Base-by-base conservation (phyloP, 2,113 vertebrate genomes). In the Epinephelus cyanopodus region DNA sequence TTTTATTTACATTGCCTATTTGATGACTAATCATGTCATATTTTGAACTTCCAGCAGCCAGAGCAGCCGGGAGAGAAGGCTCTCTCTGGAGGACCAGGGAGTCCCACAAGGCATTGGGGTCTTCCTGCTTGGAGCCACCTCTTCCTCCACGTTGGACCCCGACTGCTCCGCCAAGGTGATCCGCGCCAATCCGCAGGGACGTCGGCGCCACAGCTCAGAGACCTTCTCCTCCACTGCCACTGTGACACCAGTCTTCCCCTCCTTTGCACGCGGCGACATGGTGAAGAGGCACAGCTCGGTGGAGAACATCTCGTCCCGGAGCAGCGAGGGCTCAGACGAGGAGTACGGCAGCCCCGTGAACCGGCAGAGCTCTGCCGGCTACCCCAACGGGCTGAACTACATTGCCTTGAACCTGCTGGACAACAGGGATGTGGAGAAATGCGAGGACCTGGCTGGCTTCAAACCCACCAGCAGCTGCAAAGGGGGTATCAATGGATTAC, bases 221-320 rank as follows among this genome's bases (percentile, higher is more conserved):
- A 99, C 98, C 17, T 99, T 99, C 90, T 97, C 98, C 27, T 99
- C 98, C 56, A 99, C 98, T 27, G 97, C 98, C 85, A 99, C 97
- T 0, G 98, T 99, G 86, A 99, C 97, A 21, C 97, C 98, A 0
- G 97, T 99, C 86, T 98, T 97, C 53, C 97, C 98, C 12, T 99
- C 98, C 66, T 99, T 99, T 1, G 97, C 97, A 27, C 96, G 96
- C 21, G 96, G 96, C 25, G 95, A 97, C 62, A 92, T 93, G 57
- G 96, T 87, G 95, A 97, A 91, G 96, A 95, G 96, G 90, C 99
- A 97, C 0, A 98, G 98, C 93, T 99, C 98, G 0, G 98, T 99
- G 93, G 98, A 99, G 93, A 99, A 99, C 6, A 97, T 99, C 71
- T 96, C 97, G 27, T 96, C 97, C 87, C 95, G 96, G 92, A 97